phyloP scores from a whole-genome alignment of 2,888 invertebrate species.

The Cabera pusaria region DNA sequence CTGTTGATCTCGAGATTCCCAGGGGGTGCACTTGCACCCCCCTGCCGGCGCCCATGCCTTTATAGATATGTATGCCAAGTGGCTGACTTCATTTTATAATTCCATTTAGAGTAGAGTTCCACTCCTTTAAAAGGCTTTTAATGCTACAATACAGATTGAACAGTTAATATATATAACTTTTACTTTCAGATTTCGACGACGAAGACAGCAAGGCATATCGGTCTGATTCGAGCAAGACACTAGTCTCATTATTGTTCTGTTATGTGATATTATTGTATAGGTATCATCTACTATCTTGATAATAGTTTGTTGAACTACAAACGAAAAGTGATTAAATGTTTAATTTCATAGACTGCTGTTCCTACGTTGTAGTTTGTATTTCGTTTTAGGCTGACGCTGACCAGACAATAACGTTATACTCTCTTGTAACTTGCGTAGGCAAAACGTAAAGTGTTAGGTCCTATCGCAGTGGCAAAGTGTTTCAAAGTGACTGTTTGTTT shows the following conservation, averaged over 20 bases:
- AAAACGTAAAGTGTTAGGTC: constrained; percentile 9
- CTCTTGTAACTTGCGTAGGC: constrained; percentile 18
- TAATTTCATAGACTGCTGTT: constrained; percentile 25
- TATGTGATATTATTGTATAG: constrained; percentile 44
- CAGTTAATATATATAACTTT: background rate
- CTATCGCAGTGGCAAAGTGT: constrained; percentile 11
- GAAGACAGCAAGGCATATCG: constrained; percentile 52
- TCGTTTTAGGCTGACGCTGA: constrained; percentile 43
- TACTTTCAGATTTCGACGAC: constrained; percentile 60
- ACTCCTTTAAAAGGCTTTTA: too few relatives aligned
- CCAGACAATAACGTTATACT: constrained; percentile 60
- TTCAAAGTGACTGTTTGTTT: constrained; percentile 6
- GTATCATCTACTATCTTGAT: constrained; percentile 53
- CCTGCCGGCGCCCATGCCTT: too few relatives aligned
- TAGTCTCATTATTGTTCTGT: constrained; percentile 42
- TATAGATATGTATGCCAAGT: too few relatives aligned
- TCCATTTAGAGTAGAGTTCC: too few relatives aligned
- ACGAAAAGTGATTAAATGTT: constrained; percentile 1
- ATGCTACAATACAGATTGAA: too few relatives aligned
- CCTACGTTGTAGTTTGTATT: constrained; percentile 27
- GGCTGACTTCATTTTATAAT: too few relatives aligned
- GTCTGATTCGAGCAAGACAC: constrained; percentile 39
- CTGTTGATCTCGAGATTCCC: too few relatives aligned
- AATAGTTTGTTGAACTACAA: constrained; percentile 5
- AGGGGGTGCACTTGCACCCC: too few relatives aligned